Evolutionary conservation across 2,113 vertebrate species (phyloP).

Genomic region (Platysternon megacephalum): DNA sequence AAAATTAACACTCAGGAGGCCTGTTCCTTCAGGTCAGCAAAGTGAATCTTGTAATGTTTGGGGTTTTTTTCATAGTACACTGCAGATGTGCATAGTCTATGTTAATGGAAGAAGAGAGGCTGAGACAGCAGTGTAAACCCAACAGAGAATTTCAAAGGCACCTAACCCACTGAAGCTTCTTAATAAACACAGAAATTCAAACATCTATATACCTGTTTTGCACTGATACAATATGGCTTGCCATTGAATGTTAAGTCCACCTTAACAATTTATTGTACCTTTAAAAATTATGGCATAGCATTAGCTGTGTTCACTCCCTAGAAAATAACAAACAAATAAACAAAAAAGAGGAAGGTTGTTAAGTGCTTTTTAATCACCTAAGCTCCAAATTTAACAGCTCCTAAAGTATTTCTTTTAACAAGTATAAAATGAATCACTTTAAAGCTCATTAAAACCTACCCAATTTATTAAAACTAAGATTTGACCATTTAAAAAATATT

Average conservation of each 20-base stretch:
- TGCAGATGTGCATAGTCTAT: neutral
- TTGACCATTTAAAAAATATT: neutral
- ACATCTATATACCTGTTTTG: neutral
- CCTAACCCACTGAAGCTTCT: neutral
- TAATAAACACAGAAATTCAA: neutral
- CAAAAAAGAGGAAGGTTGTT: neutral
- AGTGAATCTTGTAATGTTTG: neutral
- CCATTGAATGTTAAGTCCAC: neutral
- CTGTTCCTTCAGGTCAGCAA: neutral
- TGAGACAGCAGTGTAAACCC: neutral
- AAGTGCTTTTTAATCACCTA: conserved; percentile 14
- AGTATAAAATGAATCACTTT: neutral
- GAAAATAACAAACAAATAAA: neutral
- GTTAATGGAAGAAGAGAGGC: neutral
- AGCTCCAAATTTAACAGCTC: neutral
- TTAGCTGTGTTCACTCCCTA: neutral
- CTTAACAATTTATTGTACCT: neutral
- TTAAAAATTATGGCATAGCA: neutral
- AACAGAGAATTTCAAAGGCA: neutral
- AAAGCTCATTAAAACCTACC: neutral
- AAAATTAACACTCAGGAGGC: neutral
- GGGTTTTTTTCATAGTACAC: neutral
- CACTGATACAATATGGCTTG: neutral
- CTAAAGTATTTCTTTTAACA: neutral
- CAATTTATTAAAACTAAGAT: neutral